phyloP scores from a whole-genome alignment of 1,140 invertebrate genomes.

The Bombus impatiens region DNA sequence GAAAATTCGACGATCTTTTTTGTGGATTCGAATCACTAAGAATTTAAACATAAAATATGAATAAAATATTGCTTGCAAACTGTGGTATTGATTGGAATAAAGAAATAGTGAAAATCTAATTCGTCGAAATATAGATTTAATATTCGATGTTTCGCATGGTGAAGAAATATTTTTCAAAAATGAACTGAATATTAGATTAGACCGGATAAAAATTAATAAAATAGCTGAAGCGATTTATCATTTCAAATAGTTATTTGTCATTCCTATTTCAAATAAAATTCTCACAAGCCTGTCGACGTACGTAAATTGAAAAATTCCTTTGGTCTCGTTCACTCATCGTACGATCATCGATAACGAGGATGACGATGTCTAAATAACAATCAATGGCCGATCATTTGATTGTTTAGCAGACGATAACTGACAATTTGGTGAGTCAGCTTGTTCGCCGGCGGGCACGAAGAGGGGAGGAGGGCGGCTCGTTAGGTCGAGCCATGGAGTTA shows the following conservation, averaged over 20 bases:
- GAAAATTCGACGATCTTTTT: too few relatives aligned
- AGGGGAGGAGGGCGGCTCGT: constrained; percentile 4
- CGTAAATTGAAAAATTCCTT: neutral
- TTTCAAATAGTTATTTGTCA: neutral
- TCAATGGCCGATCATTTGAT: constrained; percentile 46
- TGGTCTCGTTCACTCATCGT: neutral
- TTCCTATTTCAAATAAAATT: neutral
- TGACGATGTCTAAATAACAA: constrained; percentile 21
- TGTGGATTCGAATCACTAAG: too few relatives aligned
- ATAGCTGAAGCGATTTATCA: neutral
- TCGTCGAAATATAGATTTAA: too few relatives aligned
- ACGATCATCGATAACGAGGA: neutral
- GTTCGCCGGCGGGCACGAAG: neutral
- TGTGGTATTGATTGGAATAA: too few relatives aligned
- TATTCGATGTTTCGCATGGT: too few relatives aligned
- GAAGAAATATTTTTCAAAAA: neutral
- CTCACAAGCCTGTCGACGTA: neutral
- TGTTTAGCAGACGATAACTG: constrained; percentile 57
- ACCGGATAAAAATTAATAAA: neutral
- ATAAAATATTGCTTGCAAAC: too few relatives aligned
- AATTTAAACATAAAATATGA: too few relatives aligned
- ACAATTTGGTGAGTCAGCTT: constrained; percentile 48
- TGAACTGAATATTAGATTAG: neutral
- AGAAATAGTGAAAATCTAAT: too few relatives aligned
- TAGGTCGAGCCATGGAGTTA: constrained; percentile 47